Evolutionary conservation across 2,797 vertebrate species (phyloP).

Genomic region (Phrynocephalus forsythii): DNA sequence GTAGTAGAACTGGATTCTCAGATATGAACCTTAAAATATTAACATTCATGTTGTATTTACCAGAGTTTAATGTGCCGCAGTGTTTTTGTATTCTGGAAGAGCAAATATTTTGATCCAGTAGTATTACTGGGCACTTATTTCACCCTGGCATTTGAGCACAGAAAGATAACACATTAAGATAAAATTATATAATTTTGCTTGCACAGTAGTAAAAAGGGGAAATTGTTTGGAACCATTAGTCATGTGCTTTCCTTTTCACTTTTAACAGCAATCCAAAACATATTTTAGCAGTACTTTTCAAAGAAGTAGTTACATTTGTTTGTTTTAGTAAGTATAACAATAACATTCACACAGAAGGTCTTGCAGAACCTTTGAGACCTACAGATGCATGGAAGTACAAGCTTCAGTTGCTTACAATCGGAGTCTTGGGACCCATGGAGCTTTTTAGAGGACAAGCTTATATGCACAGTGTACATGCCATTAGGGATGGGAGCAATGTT

Average conservation of each 20-base stretch:
- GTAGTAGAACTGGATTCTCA: background rate
- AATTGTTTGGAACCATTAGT: background rate
- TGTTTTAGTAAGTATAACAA: no score
- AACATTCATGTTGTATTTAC: background rate
- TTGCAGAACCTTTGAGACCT: no score
- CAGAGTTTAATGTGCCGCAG: no score
- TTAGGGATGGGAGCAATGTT: no score
- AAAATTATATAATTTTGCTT: background rate
- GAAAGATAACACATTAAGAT: constrained; percentile 12
- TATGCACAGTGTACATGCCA: no score
- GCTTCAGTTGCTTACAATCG: no score
- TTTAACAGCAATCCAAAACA: background rate
- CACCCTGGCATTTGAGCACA: background rate
- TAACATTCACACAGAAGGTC: no score
- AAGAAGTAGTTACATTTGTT: no score
- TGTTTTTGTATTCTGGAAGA: background rate
- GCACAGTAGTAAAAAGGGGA: background rate
- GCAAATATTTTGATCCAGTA: background rate
- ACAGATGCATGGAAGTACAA: no score
- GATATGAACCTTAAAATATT: background rate
- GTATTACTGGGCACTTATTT: background rate
- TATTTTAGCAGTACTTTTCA: no score
- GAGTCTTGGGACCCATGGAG: no score
- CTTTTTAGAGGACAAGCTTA: background rate
- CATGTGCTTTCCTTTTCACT: background rate